phyloP scores from a whole-genome alignment of 2,888 invertebrate genomes.

The Anticlea derivata region DNA sequence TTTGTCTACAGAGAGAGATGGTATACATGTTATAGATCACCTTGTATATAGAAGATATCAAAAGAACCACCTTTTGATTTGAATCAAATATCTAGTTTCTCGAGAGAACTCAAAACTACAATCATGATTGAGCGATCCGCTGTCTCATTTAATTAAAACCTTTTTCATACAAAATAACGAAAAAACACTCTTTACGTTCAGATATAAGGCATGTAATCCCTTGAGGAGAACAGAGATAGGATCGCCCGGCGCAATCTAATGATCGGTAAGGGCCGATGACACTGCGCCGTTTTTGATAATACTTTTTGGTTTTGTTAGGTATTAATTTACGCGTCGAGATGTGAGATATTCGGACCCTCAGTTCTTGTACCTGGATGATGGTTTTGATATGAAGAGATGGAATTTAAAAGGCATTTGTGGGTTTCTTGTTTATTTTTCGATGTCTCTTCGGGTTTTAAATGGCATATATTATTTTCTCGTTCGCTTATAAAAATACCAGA shows the following conservation, averaged over 20 bases:
- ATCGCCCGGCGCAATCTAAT: slow-evolving; percentile 54
- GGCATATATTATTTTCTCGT: slow-evolving; percentile 5
- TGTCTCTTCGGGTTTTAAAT: neutral
- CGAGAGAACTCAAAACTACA: slow-evolving; percentile 19
- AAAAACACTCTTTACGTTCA: neutral
- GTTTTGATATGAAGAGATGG: slow-evolving; percentile 36
- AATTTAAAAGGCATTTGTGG: slow-evolving; percentile 29
- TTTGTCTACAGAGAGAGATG: no score
- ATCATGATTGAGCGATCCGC: slow-evolving; percentile 25
- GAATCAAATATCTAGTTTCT: slow-evolving; percentile 19
- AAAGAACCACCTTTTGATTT: neutral
- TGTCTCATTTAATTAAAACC: slow-evolving; percentile 18
- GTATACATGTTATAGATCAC: no score
- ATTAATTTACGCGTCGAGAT: slow-evolving; percentile 74
- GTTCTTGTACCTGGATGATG: slow-evolving; percentile 29
- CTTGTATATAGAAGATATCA: neutral
- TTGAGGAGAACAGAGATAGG: slow-evolving; percentile 40
- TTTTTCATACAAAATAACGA: neutral
- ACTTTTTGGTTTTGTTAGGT: slow-evolving; percentile 60
- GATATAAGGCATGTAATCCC: slow-evolving; percentile 13
- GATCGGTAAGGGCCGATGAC: slow-evolving; percentile 74
- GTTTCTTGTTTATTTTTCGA: slow-evolving; percentile 5
- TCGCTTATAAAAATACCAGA: no score
- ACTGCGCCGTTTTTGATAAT: slow-evolving; percentile 71
- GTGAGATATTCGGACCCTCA: slow-evolving; percentile 16